These are phyloP conservation scores for Malurus cyaneus DNA, from an alignment of 2,113 vertebrate genomes.

Conservation along the genomic window DNA sequence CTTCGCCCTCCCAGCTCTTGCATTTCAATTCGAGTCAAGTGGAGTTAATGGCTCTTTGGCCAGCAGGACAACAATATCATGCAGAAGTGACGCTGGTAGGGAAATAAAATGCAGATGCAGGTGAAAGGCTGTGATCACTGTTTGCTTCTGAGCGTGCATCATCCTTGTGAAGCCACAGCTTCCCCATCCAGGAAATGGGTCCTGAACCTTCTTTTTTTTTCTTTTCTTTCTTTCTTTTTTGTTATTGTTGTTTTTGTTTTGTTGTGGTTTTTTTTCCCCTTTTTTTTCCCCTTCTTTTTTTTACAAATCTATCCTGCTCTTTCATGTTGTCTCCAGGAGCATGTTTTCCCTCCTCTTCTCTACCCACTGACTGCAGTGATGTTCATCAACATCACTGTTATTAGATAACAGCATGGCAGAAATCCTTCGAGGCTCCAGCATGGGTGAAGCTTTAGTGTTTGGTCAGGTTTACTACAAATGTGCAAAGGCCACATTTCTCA, in stretches of 20 bases:
- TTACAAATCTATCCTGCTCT: neutral
- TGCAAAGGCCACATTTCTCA: neutral
- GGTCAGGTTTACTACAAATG: neutral
- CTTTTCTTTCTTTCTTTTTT: too few species aligned
- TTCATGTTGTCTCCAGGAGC: neutral
- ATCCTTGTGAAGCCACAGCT: neutral
- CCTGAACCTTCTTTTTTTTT: neutral
- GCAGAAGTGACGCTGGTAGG: neutral
- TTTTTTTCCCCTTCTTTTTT: too few species aligned
- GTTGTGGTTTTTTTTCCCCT: neutral
- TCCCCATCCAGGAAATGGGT: neutral
- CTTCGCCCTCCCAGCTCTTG: neutral
- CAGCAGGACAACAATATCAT: neutral
- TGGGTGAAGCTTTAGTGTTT: neutral
- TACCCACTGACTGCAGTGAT: neutral
- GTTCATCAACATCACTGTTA: neutral
- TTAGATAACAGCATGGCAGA: neutral
- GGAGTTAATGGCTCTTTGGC: neutral
- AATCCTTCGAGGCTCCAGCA: neutral
- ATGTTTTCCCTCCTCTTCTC: neutral
- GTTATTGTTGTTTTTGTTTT: rapidly evolving
- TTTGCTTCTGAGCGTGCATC: neutral
- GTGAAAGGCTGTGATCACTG: neutral
- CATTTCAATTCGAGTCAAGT: neutral
- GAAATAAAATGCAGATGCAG: neutral